phyloP scores from a whole-genome alignment of 2,113 vertebrate species.

The Oenanthe oenanthe region DNA sequence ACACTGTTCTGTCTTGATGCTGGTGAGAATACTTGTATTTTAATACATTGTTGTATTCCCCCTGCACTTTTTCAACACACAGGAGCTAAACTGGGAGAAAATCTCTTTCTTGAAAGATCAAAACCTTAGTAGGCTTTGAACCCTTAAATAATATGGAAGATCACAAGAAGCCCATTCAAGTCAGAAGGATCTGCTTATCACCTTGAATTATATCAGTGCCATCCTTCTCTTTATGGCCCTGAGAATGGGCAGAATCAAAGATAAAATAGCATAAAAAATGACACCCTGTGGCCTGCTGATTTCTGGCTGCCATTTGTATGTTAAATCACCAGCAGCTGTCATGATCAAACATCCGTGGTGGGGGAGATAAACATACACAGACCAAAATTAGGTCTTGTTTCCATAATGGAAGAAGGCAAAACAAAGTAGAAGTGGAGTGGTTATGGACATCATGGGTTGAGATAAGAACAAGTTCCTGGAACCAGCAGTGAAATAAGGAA shows the following conservation, averaged over 20 bases:
- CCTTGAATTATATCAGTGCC: conserved; percentile 33
- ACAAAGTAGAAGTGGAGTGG: not conserved
- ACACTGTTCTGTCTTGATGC: not conserved
- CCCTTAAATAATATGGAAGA: conserved; percentile 46
- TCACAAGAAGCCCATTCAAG: conserved; percentile 39
- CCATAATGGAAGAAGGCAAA: not conserved
- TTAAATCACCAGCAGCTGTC: conserved; percentile 30
- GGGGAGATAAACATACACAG: not conserved
- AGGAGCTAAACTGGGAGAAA: conserved; percentile 26
- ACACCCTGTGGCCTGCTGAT: not conserved
- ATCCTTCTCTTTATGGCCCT: conserved; percentile 22
- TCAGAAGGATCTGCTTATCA: conserved; percentile 40
- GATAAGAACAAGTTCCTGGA: not conserved
- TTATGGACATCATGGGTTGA: not conserved
- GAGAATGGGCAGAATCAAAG: not conserved
- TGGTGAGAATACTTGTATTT: not conserved
- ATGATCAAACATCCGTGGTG: not conserved
- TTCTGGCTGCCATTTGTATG: conserved; percentile 18
- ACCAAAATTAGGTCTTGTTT: not conserved
- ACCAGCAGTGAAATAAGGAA: not conserved
- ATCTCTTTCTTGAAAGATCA: conserved; percentile 20
- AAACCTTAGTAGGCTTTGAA: conserved; percentile 28
- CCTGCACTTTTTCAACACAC: not conserved
- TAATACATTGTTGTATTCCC: not conserved
- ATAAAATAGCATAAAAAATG: conserved; percentile 28